Conservation (phyloP, 2,888 invertebrate genomes). For the Chydorus sphaericus region DNA sequence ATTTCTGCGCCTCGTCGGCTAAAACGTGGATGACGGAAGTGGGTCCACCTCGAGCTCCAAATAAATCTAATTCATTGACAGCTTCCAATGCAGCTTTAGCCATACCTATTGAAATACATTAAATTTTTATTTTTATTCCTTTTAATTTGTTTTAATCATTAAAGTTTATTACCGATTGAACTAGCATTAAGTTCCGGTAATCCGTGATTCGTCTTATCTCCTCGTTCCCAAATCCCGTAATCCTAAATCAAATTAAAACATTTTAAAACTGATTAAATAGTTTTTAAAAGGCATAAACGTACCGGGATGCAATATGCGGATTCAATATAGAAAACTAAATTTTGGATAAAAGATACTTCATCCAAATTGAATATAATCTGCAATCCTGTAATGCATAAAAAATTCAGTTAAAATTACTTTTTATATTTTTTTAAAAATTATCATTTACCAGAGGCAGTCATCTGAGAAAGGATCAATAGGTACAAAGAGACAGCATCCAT, state of each 20-base stretch:
- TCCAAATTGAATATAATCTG: slow-evolving; percentile 94
- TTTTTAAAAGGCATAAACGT: slow-evolving; percentile 26
- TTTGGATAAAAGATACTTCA: slow-evolving; percentile 97
- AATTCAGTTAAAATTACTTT: not conserved
- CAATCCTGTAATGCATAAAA: slow-evolving; percentile 59
- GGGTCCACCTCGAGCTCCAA: slow-evolving; percentile 91
- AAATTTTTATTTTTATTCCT: not conserved
- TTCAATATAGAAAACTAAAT: slow-evolving; percentile 97
- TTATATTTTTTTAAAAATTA: not conserved
- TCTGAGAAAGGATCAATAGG: slow-evolving; percentile 86
- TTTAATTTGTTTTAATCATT: not conserved
- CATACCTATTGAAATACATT: slow-evolving; percentile 44
- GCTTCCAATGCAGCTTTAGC: slow-evolving; percentile 97
- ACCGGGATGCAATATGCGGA: slow-evolving; percentile 92
- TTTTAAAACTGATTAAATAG: not conserved
- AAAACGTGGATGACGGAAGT: slow-evolving; percentile 94
- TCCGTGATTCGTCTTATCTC: slow-evolving; percentile 99
- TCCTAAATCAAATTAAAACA: slow-evolving; percentile 38
- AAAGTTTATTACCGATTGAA: slow-evolving; percentile 50
- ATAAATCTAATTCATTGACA: slow-evolving; percentile 94
- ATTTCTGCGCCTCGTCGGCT: slow-evolving; percentile 97
- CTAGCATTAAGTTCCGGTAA: slow-evolving; percentile 95
- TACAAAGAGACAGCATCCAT: slow-evolving; percentile 94
- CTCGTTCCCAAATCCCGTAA: slow-evolving; percentile 98
- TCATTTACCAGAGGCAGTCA: slow-evolving; percentile 75